Conservation (phyloP, 2,888 invertebrate genomes). For the Plebejus anna region DNA sequence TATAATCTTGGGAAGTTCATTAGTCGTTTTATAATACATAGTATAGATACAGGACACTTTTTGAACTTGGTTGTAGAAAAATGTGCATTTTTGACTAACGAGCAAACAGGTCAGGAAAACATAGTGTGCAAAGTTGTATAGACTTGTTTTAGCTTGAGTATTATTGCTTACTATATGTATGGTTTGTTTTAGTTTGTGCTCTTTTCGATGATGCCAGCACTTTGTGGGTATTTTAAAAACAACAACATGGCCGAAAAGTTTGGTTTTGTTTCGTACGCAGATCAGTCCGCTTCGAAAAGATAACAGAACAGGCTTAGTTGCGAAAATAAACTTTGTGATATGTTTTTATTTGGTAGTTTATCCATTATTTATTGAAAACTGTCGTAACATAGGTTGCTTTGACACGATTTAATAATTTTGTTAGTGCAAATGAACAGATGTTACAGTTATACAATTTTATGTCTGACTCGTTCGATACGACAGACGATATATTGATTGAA, state of each 20-base stretch:
- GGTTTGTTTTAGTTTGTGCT: not conserved
- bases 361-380: not conserved
- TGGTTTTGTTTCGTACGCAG: not conserved
- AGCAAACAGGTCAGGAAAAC: not conserved
- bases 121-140: not conserved
- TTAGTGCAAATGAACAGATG: too few relatives aligned
- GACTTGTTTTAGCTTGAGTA: not conserved
- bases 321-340: not conserved
- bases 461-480: too few relatives aligned
- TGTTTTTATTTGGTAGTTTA: not conserved
- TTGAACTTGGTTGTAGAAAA: not conserved
- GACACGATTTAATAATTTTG: too few relatives aligned
- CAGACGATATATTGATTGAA: too few relatives aligned
- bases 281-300: not conserved
- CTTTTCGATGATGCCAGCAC: not conserved
- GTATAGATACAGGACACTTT: too few relatives aligned
- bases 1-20: not conserved
- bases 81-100: not conserved
- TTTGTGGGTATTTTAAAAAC: conserved; percentile 1
- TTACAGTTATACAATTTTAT: too few relatives aligned
- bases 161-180: not conserved
- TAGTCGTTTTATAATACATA: too few relatives aligned
- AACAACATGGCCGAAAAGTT: conserved; percentile 2
- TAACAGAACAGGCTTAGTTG: not conserved
- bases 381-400: not conserved